Conservation (phyloP, 2,797 vertebrate species). For the Arctocebus calabarensis region DNA sequence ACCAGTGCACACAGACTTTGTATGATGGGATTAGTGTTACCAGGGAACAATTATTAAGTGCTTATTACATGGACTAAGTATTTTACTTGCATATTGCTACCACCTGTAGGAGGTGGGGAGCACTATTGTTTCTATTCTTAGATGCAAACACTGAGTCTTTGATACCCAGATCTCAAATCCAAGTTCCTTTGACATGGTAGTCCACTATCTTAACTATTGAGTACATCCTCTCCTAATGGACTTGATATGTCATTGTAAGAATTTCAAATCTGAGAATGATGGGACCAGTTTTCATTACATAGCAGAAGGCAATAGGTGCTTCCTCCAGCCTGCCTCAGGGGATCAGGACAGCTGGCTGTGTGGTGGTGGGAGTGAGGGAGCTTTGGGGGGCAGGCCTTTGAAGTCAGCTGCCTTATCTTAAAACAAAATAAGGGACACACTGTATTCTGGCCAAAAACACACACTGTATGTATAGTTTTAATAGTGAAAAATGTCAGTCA, state of each 20-base stretch:
- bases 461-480: conserved; percentile 71
- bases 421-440: conserved; percentile 66
- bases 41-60: background rate
- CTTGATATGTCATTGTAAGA: background rate
- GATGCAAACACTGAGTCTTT: background rate
- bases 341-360: background rate
- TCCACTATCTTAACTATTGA: background rate
- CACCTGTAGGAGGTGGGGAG: background rate
- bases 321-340: background rate
- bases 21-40: background rate
- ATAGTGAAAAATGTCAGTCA: conserved; percentile 80
- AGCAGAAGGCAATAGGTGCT: background rate
- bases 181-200: background rate
- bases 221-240: background rate
- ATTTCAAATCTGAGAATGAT: background rate
- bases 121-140: background rate
- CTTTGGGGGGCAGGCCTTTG: conserved; percentile 45
- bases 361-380: background rate
- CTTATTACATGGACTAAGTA: background rate
- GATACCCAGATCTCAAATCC: background rate
- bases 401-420: conserved; percentile 66
- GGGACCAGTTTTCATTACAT: background rate
- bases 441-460: conserved; percentile 63
- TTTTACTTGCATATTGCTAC: background rate
- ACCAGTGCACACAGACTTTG: background rate